A percentile compares a stretch with the other conserved stretches of the same genome.
These are phyloP conservation scores for Orientallactaga sibirica DNA, from an alignment of 2,797 vertebrate genomes.

Conservation along the genomic window DNA sequence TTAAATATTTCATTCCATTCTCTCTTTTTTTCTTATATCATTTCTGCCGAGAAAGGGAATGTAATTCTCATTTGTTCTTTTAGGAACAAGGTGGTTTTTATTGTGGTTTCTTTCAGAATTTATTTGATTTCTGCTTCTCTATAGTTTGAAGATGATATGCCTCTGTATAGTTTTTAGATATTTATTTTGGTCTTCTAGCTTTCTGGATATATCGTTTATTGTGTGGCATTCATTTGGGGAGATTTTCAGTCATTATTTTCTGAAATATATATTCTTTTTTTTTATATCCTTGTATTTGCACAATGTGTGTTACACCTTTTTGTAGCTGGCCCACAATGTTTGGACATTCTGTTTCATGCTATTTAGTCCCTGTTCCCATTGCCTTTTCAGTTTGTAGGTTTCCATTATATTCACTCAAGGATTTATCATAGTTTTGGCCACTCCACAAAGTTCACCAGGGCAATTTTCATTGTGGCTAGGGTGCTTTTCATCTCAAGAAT, in stretches of 20 bases:
- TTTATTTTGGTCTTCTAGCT: neutral
- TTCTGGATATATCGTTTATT: neutral
- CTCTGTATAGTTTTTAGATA: neutral
- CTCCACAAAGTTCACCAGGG: neutral
- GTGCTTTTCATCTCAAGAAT: neutral
- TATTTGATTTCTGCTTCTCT: neutral
- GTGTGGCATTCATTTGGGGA: neutral
- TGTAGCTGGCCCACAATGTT: neutral
- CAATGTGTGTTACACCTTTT: neutral
- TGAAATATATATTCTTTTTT: neutral
- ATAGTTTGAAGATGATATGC: neutral
- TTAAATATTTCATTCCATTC: conserved; percentile 14
- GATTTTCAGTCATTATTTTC: neutral
- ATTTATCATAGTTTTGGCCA: neutral
- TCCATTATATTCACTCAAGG: neutral
- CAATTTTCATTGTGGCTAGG: neutral
- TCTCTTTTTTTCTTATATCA: neutral
- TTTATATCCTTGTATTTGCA: neutral
- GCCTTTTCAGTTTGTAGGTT: neutral
- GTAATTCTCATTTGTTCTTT: neutral
- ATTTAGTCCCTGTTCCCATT: neutral
- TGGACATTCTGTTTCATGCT: neutral
- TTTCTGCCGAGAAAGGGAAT: neutral
- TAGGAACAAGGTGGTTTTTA: neutral
- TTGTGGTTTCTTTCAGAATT: neutral